Base-by-base conservation (phyloP, 1,140 invertebrate species). In the Drosophila chauvacae region DNA sequence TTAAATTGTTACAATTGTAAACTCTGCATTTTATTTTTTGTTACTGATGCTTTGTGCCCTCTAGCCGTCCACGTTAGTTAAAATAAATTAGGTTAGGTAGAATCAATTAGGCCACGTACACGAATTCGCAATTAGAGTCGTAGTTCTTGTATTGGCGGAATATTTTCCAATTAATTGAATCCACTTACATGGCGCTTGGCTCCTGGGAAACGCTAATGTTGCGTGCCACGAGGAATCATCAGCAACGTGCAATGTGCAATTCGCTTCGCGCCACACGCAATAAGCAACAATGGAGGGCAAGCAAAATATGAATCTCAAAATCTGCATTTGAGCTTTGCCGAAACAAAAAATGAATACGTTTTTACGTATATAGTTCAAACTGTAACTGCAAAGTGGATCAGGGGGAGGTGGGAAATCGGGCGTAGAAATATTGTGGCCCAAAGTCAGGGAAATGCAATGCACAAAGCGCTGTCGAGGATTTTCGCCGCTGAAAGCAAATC, bases 391-490 rank as follows among this genome's bases (percentile, higher is more conserved):
- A 60, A 72, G 33, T 77, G 51, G 45, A 55, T 53, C 74, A 55
- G 47, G 73, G 60, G 48, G 65, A 58, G 42, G 41, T 30, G 59
- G 56, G 23, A 68, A 70, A 64, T 57, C 57, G 57, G 42, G 80
- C 60, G 70, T 42, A 57, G 58, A 73, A 69, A 77, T 87, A 62
- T 83, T 66, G 45, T 81, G 82, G 65, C 70, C 78, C 79, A 78
- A 70, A 81, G 82, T 75, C 70, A 66, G 51, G 50, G 48, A 68
- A 70, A 70, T 70, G 66, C 48, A n/a, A 30, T 66, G 84, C 68
- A 77, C 80, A 77, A 80, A 77, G 77, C 76, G 61, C 48, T 75
- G 56, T 58, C 53, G 57, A 23, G 80, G 77, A 88, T 83, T 85
- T 85, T 55, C 26, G 59, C 59, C 62, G 60, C 47, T 78, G 77